Evolutionary conservation across 2,888 invertebrate genomes (phyloP), one percentile per base, ranked within the genome.

Genomic region (Hyles lineata): DNA sequence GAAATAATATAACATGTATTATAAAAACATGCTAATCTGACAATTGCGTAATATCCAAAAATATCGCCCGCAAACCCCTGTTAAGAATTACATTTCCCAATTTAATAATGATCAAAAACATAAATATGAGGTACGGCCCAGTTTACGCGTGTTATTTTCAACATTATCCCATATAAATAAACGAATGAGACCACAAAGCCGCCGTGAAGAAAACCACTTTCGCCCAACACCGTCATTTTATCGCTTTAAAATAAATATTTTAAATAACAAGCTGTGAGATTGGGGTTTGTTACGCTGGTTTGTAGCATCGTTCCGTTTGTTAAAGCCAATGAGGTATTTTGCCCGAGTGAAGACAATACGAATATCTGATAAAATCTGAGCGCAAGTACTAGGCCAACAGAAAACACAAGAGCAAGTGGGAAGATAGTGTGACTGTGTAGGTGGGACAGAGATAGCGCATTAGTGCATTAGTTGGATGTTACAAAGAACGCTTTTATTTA

Each of bases 171-270:
- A 76, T 83, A 82, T 78, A 76, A 77, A 79, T 76, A 82, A 77
- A 79, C 79, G 75, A 70, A 69, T 73, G 77, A 75, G 77, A 78
- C 78, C 78, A 75, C 78, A 79, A 80, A 82, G 79, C 80, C 78
- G 74, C 77, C 76, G 70, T 77, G 69, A 79, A 74, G 79, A 74
- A 77, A 80, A 84, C 78, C 77, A 77, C 76, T 78, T 79, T 79
- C 73, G 76, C 74, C 78, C 76, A 73, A 63, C 74, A 74, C 78
- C 75, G 73, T 55, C 74, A 74, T 76, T 82, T 83, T 81, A 82
- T 81, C 80, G 80, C 78, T 82, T 85, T 75, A 86, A 87, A 85
- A 85, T 84, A 84, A 87, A 86, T 84, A 87, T 87, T 84, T 82
- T 82, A 83, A 85, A 84, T 84, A 85, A 87, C 83, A 81, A 84